Percentiles rank a stretch among this genome's conserved stretches.
phyloP scores from a whole-genome alignment of 2,113 vertebrate species.

The Turdus rufiventris region DNA sequence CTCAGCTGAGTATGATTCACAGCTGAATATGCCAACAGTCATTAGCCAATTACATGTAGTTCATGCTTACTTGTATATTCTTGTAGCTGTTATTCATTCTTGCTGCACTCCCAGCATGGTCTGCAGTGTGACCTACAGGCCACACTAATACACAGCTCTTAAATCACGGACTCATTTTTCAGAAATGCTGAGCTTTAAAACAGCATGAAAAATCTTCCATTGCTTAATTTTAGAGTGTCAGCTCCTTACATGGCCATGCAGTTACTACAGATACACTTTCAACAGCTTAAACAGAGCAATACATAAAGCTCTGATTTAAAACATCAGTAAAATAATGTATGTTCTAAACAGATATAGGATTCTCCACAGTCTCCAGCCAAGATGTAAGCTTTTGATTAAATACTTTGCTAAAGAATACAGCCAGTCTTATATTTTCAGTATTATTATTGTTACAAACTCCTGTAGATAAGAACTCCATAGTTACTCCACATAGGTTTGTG shows the following conservation, averaged over 20 bases:
- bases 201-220: not conserved
- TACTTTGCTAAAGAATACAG: not conserved
- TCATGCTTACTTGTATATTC: not conserved
- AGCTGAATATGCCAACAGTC: conserved; percentile 5
- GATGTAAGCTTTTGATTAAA: not conserved
- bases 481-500: not conserved
- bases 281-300: not conserved
- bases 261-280: not conserved
- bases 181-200: conserved; percentile 28
- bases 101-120: not conserved
- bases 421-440: not conserved
- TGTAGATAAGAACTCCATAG: not conserved
- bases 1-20: conserved; percentile 11
- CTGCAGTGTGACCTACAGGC: not conserved
- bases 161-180: not conserved
- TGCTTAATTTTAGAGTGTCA: not conserved
- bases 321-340: not conserved
- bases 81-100: not conserved
- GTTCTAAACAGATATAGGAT: not conserved
- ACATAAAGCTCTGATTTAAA: not conserved
- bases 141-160: not conserved
- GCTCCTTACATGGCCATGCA: not conserved
- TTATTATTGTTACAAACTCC: not conserved
- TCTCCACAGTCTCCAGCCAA: not conserved
- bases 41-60: not conserved